These are phyloP conservation scores for Cardiocondyla obscurior DNA, from an alignment of 1,140 invertebrate genomes.

Conservation along the genomic window DNA sequence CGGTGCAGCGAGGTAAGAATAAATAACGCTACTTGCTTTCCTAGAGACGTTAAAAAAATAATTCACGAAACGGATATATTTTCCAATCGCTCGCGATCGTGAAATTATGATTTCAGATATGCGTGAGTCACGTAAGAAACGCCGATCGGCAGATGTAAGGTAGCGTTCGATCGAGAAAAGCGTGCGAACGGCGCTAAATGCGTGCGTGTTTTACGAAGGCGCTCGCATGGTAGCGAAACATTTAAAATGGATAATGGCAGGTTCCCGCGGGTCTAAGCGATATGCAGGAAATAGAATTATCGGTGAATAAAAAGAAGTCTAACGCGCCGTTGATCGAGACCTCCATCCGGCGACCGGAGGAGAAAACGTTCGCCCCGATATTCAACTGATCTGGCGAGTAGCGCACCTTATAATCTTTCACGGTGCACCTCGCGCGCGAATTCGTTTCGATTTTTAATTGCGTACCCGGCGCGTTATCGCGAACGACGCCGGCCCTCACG, in stretches of 20 bases:
- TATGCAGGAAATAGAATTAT: constrained; percentile 54
- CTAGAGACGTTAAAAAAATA: background rate
- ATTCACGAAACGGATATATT: background rate
- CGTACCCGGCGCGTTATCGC: constrained; percentile 17
- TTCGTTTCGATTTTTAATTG: constrained; percentile 32
- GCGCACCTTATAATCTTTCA: constrained; percentile 28
- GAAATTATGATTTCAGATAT: background rate
- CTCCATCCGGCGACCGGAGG: background rate
- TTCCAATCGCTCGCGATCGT: background rate
- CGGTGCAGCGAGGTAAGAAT: background rate
- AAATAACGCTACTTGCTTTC: background rate
- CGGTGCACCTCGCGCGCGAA: constrained; percentile 5
- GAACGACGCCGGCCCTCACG: background rate
- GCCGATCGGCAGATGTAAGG: background rate
- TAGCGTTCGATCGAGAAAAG: background rate
- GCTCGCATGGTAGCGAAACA: constrained; percentile 39
- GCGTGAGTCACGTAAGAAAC: constrained; percentile 50
- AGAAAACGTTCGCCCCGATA: background rate
- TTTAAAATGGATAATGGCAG: constrained; percentile 62
- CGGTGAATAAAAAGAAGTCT: background rate
- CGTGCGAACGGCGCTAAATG: background rate
- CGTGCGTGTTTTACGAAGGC: background rate
- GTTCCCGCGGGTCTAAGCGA: constrained; percentile 46
- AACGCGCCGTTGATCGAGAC: constrained; percentile 69
- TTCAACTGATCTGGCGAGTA: background rate